phyloP scores from a whole-genome alignment of 2,113 vertebrate genomes.

The Cisticola juncidis region DNA sequence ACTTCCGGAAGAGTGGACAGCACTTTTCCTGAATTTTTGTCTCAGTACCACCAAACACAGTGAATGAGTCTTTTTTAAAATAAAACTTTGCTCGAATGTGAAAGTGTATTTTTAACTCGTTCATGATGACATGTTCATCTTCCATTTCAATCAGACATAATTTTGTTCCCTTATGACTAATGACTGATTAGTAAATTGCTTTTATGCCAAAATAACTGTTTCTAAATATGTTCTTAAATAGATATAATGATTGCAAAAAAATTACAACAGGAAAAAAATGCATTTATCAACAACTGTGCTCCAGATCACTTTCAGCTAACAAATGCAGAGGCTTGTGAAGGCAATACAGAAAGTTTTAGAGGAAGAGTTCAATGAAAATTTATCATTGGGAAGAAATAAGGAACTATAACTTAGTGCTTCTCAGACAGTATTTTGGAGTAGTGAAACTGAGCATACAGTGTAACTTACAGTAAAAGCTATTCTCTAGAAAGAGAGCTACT shows the following conservation, averaged over 20 bases:
- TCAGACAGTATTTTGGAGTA: background rate
- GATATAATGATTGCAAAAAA: conserved; percentile 38
- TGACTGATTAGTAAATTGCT: conserved; percentile 48
- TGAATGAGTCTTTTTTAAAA: background rate
- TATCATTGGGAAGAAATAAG: background rate
- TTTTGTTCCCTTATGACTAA: conserved; percentile 19
- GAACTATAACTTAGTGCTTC: background rate
- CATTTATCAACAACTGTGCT: background rate
- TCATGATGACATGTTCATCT: conserved; percentile 4
- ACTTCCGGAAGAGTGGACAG: background rate
- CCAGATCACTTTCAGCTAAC: background rate
- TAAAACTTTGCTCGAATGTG: background rate
- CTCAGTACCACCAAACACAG: background rate
- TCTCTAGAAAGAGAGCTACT: background rate
- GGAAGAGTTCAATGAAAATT: background rate
- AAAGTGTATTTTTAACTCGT: conserved; percentile 40
- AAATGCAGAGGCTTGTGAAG: background rate
- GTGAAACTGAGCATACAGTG: background rate
- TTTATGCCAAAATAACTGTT: conserved; percentile 54
- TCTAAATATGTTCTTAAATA: conserved; percentile 43
- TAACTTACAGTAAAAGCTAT: background rate
- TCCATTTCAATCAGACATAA: conserved; percentile 40
- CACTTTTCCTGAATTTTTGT: background rate
- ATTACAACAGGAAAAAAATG: background rate
- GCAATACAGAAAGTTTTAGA: conserved; percentile 13